phyloP scores from a whole-genome alignment of 2,797 vertebrate species.

The Falco berigora region DNA sequence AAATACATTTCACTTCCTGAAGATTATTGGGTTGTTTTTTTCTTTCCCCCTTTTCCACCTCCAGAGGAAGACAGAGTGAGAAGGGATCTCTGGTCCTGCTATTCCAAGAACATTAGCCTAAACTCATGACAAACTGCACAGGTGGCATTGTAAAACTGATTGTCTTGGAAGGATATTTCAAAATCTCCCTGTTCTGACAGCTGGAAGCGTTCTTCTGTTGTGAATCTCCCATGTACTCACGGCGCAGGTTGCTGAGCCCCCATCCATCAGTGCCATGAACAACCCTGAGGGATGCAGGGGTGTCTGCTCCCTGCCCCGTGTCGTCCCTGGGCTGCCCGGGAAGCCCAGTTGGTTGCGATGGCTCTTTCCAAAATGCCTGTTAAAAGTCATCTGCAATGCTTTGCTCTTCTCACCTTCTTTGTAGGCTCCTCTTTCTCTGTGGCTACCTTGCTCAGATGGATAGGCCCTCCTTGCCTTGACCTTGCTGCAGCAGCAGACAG shows the following conservation, averaged over 20 bases:
- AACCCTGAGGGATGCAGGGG: neutral
- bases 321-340: neutral
- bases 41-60: neutral
- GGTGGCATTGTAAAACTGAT: neutral
- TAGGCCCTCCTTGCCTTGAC: neutral
- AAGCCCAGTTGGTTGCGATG: neutral
- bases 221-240: neutral
- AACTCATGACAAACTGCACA: neutral
- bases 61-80: neutral
- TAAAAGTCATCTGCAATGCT: neutral
- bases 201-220: neutral
- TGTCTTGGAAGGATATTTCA: neutral
- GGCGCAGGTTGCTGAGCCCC: neutral
- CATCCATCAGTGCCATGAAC: neutral
- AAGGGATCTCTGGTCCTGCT: neutral
- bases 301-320: accelerated
- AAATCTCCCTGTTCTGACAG: neutral
- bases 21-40: neutral
- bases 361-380: neutral
- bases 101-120: neutral
- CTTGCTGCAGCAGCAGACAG: neutral
- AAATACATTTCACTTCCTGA: neutral
- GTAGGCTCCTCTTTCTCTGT: neutral
- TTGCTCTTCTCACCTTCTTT: neutral
- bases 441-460: neutral